phyloP scores from a whole-genome alignment of 2,113 vertebrate species.

The Turnix velox region DNA sequence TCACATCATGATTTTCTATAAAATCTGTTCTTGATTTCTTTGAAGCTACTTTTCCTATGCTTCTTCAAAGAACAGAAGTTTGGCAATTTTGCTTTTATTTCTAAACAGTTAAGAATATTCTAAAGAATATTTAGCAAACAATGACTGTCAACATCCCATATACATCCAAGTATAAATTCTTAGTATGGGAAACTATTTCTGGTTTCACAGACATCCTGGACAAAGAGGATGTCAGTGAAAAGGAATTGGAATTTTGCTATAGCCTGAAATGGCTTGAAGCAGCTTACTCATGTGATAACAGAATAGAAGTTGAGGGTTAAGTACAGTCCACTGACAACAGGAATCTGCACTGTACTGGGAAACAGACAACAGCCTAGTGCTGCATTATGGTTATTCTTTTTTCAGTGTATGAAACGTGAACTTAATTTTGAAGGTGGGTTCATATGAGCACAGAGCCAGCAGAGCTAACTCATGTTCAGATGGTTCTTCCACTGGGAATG shows the following conservation, averaged over 20 bases:
- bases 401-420: background rate
- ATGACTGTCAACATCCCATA: background rate
- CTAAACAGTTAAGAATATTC: background rate
- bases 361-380: background rate
- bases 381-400: background rate
- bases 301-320: background rate
- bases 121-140: background rate
- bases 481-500: background rate
- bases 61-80: background rate
- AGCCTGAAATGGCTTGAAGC: background rate
- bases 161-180: background rate
- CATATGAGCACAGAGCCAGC: background rate
- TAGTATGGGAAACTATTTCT: background rate
- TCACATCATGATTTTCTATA: background rate
- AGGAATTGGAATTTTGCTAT: background rate
- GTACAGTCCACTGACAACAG: background rate
- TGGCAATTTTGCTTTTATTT: background rate
- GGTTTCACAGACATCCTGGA: background rate
- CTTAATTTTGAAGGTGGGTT: background rate
- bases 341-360: background rate
- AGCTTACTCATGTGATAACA: background rate
- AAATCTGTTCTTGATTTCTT: background rate
- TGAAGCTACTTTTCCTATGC: background rate
- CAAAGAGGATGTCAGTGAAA: background rate
- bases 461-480: background rate